phyloP scores from a whole-genome alignment of 2,113 vertebrate genomes.

The Ophthalmolycus amberensis region DNA sequence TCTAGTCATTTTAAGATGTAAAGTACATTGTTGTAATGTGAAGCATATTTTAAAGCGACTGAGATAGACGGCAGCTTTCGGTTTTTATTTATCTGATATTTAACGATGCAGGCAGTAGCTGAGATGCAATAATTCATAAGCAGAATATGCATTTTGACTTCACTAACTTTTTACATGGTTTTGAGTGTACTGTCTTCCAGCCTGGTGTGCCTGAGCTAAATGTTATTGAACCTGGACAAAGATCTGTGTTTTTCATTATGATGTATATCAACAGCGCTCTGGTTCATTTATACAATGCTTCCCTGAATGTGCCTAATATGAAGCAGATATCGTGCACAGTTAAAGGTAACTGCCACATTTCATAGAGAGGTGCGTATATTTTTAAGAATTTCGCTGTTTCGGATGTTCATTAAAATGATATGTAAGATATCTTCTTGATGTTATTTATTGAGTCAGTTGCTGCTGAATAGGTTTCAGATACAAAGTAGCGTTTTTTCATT shows the following conservation, averaged over 20 bases:
- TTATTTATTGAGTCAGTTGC: slow-evolving; percentile 46
- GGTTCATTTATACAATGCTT: slow-evolving; percentile 35
- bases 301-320: slow-evolving; percentile 30
- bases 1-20: slow-evolving; percentile 53
- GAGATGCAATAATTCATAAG: slow-evolving; percentile 15
- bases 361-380: slow-evolving; percentile 64
- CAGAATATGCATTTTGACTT: slow-evolving; percentile 29
- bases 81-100: slow-evolving; percentile 68
- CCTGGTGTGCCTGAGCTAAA: slow-evolving; percentile 53
- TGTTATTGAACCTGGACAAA: slow-evolving; percentile 28
- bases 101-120: slow-evolving; percentile 47
- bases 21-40: slow-evolving; percentile 31
- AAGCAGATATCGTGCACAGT: slow-evolving; percentile 50
- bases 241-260: slow-evolving; percentile 28
- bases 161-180: slow-evolving; percentile 26
- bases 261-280: slow-evolving; percentile 30
- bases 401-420: slow-evolving; percentile 68
- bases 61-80: slow-evolving; percentile 16
- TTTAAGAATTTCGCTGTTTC: slow-evolving; percentile 56
- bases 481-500: not conserved
- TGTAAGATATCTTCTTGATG: slow-evolving; percentile 37
- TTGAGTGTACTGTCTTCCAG: slow-evolving; percentile 38
- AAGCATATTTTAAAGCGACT: slow-evolving; percentile 54
- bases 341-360: slow-evolving; percentile 60
- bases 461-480: not conserved